A percentile compares a stretch with the other conserved stretches of the same genome.
These are phyloP conservation scores for Rattus norvegicus DNA, from an alignment of 2,113 vertebrate genomes.

Conservation along the genomic window GRCr8 NC_086026.1:127731001-127731500, in stretches of 20 bases:
- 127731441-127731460: not conserved
- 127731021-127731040: constrained; percentile 85
- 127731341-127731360: not conserved
- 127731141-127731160: accelerated
- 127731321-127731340: not conserved
- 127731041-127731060: constrained; percentile 85
- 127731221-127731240: not conserved
- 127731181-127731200: accelerated
- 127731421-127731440: not conserved
- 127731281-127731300: not conserved
- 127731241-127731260: not conserved
- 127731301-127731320: not conserved
- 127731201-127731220: not conserved
- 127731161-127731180: accelerated
- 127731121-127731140: constrained; percentile 80
- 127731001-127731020: constrained; percentile 91
- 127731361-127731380: not conserved
- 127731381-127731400: accelerated
- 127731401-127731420: accelerated
- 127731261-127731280: not conserved
- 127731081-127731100: constrained; percentile 90
- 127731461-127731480: not conserved
- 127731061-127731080: constrained; percentile 90
- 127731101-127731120: constrained; percentile 81
- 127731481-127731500: not conserved